Conservation (phyloP, 2,888 invertebrate genomes). For the Omphaloscelis lunosa region DNA sequence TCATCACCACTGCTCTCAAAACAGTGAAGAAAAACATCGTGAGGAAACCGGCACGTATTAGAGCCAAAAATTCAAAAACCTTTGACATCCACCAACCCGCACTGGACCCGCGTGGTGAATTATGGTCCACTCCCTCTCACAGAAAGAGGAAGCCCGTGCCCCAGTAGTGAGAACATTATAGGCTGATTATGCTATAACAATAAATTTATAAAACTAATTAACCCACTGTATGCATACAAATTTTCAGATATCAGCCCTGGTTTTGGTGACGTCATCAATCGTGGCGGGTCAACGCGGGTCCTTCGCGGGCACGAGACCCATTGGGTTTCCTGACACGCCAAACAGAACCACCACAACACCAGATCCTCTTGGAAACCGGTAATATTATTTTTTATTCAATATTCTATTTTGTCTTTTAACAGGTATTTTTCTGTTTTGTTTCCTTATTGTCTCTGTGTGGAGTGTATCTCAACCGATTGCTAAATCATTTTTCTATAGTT, state of each 20-base stretch:
- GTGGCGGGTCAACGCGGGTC: slow-evolving; percentile 91
- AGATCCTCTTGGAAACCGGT: slow-evolving; percentile 85
- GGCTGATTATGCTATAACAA: too few species aligned
- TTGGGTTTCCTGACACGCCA: slow-evolving; percentile 91
- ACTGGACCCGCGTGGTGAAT: too few species aligned
- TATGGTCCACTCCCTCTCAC: too few species aligned
- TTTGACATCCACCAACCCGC: too few species aligned
- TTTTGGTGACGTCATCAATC: slow-evolving; percentile 72
- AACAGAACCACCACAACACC: slow-evolving; percentile 75
- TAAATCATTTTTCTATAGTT: too few species aligned
- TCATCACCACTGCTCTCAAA: too few species aligned
- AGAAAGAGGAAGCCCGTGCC: too few species aligned
- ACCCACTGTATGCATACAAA: background rate
- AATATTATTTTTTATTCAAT: slow-evolving; percentile 19
- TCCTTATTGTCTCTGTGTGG: slow-evolving; percentile 1
- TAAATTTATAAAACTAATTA: background rate
- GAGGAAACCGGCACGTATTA: too few species aligned
- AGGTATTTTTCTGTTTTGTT: slow-evolving; percentile 1
- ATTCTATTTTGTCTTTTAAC: background rate
- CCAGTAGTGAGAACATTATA: too few species aligned
- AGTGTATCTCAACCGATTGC: background rate
- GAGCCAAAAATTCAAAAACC: too few species aligned
- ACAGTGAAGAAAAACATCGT: too few species aligned
- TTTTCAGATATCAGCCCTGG: slow-evolving; percentile 64
- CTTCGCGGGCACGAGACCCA: slow-evolving; percentile 91